Evolutionary conservation across 2,888 invertebrate genomes (phyloP).

Genomic region (Ferrisia virgata): DNA sequence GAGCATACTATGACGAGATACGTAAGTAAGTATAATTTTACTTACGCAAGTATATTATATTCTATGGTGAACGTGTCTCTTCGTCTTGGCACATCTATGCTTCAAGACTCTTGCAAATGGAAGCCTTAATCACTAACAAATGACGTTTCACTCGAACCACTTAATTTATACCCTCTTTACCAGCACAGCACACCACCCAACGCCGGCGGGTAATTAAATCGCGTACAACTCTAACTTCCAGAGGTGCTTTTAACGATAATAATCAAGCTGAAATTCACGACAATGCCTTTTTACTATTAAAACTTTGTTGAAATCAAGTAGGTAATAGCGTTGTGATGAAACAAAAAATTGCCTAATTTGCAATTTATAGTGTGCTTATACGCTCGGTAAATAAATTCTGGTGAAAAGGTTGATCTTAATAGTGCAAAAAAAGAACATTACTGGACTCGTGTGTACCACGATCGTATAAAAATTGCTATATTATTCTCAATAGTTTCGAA

Average conservation of each 20-base stretch:
- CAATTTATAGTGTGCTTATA: no score
- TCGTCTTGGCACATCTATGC: background rate
- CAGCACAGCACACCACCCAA: no score
- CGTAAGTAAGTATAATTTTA: background rate
- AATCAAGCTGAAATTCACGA: background rate
- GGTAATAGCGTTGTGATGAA: no score
- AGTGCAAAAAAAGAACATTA: no score
- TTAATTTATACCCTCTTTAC: background rate
- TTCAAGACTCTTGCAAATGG: background rate
- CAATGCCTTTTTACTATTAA: no score
- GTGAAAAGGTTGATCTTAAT: no score
- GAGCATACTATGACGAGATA: background rate
- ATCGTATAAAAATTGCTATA: no score
- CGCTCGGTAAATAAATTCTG: no score
- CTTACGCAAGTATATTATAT: background rate
- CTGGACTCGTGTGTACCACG: no score
- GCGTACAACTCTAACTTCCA: background rate
- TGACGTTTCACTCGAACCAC: background rate
- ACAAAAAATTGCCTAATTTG: no score
- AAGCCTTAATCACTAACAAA: slow-evolving; percentile 21
- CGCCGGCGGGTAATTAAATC: background rate
- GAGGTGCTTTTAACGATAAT: background rate
- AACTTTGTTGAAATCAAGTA: background rate
- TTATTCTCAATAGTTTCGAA: no score
- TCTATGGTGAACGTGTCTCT: background rate